These are phyloP conservation scores for Armadillidium nasatum DNA, from an alignment of 1,140 invertebrate species.

Conservation along the genomic window DNA sequence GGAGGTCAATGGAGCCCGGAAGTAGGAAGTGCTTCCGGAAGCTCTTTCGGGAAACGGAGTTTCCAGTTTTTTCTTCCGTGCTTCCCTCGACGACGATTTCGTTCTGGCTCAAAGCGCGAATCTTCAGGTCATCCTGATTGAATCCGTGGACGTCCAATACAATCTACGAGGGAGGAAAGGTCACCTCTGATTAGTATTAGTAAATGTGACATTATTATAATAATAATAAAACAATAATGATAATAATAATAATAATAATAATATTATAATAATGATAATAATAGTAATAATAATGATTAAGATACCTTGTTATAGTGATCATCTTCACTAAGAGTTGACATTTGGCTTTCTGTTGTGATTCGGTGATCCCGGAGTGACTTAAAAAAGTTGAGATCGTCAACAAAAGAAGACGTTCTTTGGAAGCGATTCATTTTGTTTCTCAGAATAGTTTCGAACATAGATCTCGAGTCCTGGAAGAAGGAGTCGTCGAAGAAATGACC, in stretches of 20 bases:
- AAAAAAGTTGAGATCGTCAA: not conserved
- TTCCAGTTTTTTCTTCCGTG: constrained; percentile 16
- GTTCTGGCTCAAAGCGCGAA: constrained; percentile 25
- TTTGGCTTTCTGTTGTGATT: not conserved
- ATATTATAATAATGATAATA: too few species aligned
- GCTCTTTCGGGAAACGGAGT: constrained; percentile 9
- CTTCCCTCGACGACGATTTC: constrained; percentile 26
- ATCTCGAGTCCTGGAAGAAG: constrained; percentile 29
- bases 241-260: too few species aligned
- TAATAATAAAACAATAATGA: too few species aligned
- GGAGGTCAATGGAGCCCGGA: constrained; percentile 16
- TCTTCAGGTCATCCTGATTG: constrained; percentile 21
- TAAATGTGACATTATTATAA: too few species aligned
- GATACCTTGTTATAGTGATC: not conserved
- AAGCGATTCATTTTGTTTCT: not conserved
- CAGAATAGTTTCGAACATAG: constrained; percentile 17
- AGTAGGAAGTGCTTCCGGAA: constrained; percentile 27
- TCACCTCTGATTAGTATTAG: too few species aligned
- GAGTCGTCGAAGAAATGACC: constrained; percentile 32
- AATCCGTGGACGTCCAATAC: constrained; percentile 33
- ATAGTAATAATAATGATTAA: too few species aligned
- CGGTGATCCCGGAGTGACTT: not conserved
- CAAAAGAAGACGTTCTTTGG: not conserved
- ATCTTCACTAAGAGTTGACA: not conserved
- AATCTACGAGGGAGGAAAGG: constrained; percentile 23